Conservation (phyloP, 2,888 invertebrate genomes). For the Pogonocherus hispidulus region DNA sequence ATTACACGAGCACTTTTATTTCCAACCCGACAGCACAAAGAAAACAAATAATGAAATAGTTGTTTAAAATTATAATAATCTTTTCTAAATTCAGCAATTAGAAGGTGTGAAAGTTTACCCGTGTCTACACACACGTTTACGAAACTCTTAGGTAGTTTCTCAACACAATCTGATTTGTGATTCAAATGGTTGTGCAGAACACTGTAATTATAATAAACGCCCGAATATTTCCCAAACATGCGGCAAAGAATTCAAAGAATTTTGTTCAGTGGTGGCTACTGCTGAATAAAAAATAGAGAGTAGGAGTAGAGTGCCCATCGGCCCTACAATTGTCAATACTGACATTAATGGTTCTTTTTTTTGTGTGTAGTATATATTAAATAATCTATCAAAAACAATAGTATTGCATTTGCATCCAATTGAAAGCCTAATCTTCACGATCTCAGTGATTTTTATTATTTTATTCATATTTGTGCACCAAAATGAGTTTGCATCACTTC, state of each 20-base stretch:
- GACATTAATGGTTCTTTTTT: no score
- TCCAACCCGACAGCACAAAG: no score
- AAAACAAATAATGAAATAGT: not conserved
- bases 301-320: no score
- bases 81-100: not conserved
- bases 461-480: not conserved
- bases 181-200: not conserved
- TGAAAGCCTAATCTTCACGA: no score
- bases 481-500: not conserved
- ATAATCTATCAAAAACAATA: no score
- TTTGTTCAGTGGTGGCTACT: not conserved
- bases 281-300: no score
- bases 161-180: not conserved
- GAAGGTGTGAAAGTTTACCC: not conserved
- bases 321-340: no score
- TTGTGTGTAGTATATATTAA: no score
- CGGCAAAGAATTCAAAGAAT: not conserved
- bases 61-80: not conserved
- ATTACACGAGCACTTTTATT: no score
- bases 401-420: no score
- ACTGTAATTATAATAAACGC: not conserved
- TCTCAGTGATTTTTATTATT: no score
- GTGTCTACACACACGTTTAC: not conserved
- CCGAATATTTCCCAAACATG: not conserved
- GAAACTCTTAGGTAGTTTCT: not conserved